Evolutionary conservation across 2,113 vertebrate genomes (phyloP), one percentile per base, ranked within the genome.

Genomic region (Microtus oregoni): DNA sequence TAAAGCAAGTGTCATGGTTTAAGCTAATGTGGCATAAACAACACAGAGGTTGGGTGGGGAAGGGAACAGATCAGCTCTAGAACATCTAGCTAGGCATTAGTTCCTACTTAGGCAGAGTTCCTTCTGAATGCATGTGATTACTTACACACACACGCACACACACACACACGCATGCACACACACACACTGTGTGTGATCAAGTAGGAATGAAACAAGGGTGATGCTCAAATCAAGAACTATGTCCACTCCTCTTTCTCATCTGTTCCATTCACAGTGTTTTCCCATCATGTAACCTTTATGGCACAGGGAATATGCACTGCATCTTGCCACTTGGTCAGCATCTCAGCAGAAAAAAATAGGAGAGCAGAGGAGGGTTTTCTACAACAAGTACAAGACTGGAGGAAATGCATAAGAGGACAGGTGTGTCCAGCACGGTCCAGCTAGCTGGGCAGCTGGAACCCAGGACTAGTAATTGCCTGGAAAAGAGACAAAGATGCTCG

Each of bases 11-110:
- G 76, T 91, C 68, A 28, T 41, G 17, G 63, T 61, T 86, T 75
- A 76, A 86, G 50, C 75, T 87, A 82, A 97, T 70, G 41, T 3
- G 94, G 78, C 75, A 95, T 86, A 92, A 95, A 94, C 61, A 94
- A 68, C 2, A 7, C 55, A 65, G 65, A 90, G 38, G 73, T 77
- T 67, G 22, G 20, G 19, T 55, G 26, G 44, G 85, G 79, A 22
- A 61, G 68, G 44, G 22, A 87, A 90, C 92, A 70, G 68, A 86
- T 50, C 55, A 77, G 79, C 67, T 68, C 38, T 20, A 17, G 70
- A 94, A 94, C 88, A 94, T 79, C 79, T 81, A 72, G 82, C n/a
- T 92, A 44, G 72, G 89, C 89, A 55, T 90, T 90, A 68, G 88
- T 98, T 96, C 63, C 30, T 86, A 86, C 75, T 86, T n/a, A 32